Conservation (phyloP, 1,140 invertebrate genomes). For the Pseudomyrmex dendroicus region DNA sequence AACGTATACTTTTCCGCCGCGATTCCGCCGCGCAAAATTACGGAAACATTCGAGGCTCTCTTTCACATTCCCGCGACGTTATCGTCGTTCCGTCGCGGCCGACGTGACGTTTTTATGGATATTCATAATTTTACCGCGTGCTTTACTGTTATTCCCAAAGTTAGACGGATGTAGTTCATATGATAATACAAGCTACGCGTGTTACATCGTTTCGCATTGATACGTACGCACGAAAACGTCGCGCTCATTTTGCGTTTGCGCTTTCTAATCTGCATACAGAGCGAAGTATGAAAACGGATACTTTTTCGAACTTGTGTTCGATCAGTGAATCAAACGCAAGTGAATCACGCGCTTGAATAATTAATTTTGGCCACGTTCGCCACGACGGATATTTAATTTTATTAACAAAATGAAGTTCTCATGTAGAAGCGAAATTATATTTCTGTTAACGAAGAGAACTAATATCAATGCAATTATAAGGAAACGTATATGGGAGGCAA, state of each 20-base stretch:
- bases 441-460: neutral
- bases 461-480: neutral
- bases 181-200: neutral
- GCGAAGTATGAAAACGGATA: neutral
- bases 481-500: neutral
- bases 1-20: constrained; percentile 27
- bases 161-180: neutral
- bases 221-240: neutral
- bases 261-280: neutral
- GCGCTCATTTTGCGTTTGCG: too few species aligned
- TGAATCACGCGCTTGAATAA: too few species aligned
- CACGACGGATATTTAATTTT: neutral
- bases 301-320: too few species aligned
- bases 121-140: constrained; percentile 39
- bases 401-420: too few species aligned
- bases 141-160: neutral
- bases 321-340: too few species aligned
- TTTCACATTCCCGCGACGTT: constrained; percentile 19
- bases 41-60: constrained; percentile 29
- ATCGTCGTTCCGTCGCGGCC: constrained; percentile 23
- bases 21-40: constrained; percentile 32
- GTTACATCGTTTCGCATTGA: neutral
- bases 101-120: constrained; percentile 39
- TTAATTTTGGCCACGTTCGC: too few species aligned
- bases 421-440: too few species aligned